Base-by-base conservation (phyloP, 2,113 vertebrate genomes). In the Entelurus aequoreus region DNA sequence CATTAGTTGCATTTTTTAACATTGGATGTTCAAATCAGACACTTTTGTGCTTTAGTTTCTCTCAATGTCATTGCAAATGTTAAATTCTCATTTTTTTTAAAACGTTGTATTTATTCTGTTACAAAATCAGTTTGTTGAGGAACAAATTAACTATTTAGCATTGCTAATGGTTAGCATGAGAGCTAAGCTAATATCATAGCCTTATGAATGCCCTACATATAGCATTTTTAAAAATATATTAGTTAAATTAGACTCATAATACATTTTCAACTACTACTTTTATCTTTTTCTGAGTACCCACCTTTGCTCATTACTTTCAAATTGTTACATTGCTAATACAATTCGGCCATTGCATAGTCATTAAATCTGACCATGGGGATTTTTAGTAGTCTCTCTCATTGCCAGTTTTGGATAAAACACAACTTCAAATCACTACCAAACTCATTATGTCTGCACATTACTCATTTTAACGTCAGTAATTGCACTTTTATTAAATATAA, bases 401-500 rank as follows among this genome's bases (percentile, higher is more conserved):
- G 16, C 5, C 16, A 5, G 19, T 38, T 40, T 28, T 16, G 60
- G 48, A 49, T 28, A 47, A 19, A 28, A 42, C 38, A n/a, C 42
- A 62, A 4, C 10, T 63, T 16, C 16, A 15, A 8, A 28, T 7
- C 15, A 9, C 4, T 38, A 14, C 51, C 42, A 61, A 49, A 28
- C 60, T 54, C 5, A 68, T 55, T 55, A 6, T 69, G 19, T 72
- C 46, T 51, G 36, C 19, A 62, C 11, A 19, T 47, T 55, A 51
- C 44, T 57, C 0, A 28, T 37, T 11, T 21, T 19, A 13, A 67
- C 54, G 65, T 9, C 6, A n/a, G 16, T 11, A 8, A 38, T 42
- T 28, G 14, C 6, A 48, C n/a, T 16, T 48, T 55, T 50, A 19
- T 46, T n/a, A 3, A 28, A 38, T 40, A 52, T 19, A 40, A 8